phyloP scores from a whole-genome alignment of 2,888 invertebrate species.

The Chymomyza fuscimana region DNA sequence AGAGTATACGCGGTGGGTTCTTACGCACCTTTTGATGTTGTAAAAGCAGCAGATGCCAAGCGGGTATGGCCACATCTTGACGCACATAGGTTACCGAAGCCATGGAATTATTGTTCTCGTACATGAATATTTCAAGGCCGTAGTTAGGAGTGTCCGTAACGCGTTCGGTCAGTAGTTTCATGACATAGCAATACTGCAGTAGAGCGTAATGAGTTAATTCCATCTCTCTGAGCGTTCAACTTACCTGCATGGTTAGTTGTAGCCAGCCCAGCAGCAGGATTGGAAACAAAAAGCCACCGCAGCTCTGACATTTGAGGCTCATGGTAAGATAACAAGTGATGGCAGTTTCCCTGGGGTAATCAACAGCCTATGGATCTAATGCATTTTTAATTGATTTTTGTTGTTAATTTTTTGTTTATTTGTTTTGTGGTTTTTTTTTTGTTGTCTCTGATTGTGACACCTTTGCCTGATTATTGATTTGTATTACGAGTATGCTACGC shows the following conservation, averaged over 20 bases:
- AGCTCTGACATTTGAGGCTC: not conserved
- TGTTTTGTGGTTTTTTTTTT: constrained; percentile 10
- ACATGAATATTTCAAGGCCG: constrained; percentile 46
- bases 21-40: constrained; percentile 50
- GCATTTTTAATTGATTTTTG: constrained; percentile 42
- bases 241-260: not conserved
- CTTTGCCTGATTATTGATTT: constrained; percentile 38
- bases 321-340: not conserved
- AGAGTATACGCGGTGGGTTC: constrained; percentile 48
- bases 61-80: constrained; percentile 59
- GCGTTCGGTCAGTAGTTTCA: constrained; percentile 53
- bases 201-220: not conserved
- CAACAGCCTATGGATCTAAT: constrained; percentile 33
- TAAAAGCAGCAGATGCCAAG: constrained; percentile 61
- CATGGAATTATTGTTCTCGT: constrained; percentile 58
- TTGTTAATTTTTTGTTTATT: not conserved
- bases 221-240: not conserved
- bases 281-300: not conserved
- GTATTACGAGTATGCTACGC: constrained; percentile 33
- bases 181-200: constrained; percentile 60
- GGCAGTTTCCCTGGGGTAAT: not conserved
- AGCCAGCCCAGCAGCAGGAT: constrained; percentile 1
- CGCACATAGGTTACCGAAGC: constrained; percentile 61
- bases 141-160: constrained; percentile 61
- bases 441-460: constrained; percentile 5